These are phyloP conservation scores for Rhopalosiphum maidis DNA, from an alignment of 1,140 invertebrate species.

Conservation along the genomic window DNA sequence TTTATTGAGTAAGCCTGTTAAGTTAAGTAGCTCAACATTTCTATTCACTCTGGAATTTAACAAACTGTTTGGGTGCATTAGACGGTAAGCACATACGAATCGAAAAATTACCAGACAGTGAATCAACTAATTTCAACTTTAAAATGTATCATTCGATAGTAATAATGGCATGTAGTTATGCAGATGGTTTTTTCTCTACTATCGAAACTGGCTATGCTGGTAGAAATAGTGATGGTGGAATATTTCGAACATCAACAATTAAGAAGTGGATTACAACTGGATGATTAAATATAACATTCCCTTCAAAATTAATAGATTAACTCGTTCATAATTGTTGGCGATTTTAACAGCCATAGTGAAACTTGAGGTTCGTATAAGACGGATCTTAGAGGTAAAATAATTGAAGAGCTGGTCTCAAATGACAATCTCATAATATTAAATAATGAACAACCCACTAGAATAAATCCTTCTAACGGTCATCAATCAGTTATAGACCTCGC, in stretches of 20 bases:
- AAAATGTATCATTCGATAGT: conserved; percentile 62
- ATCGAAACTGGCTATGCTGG: conserved; percentile 62
- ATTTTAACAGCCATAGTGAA: too few relatives aligned
- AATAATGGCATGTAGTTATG: conserved; percentile 62
- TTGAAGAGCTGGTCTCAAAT: too few relatives aligned
- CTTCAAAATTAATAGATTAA: conserved; percentile 59
- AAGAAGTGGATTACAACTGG: conserved; percentile 51
- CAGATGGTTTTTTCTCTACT: conserved; percentile 60
- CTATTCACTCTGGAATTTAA: conserved; percentile 62
- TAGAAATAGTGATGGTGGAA: conserved; percentile 62
- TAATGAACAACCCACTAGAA: too few relatives aligned
- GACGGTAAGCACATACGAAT: conserved; percentile 65
- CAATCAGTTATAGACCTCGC: too few relatives aligned
- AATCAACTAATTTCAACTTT: conserved; percentile 65
- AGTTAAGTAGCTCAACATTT: conserved; percentile 62
- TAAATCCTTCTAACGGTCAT: too few relatives aligned
- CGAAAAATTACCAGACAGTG: conserved; percentile 62
- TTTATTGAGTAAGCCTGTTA: too few relatives aligned
- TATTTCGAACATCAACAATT: conserved; percentile 59
- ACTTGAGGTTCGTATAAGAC: too few relatives aligned
- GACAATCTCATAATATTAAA: too few relatives aligned
- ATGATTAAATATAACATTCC: conserved; percentile 48
- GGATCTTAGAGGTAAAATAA: too few relatives aligned
- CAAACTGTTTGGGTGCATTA: conserved; percentile 59
- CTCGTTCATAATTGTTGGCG: too few relatives aligned